These are phyloP conservation scores for Phylloscopus trochilus DNA, from an alignment of 2,113 vertebrate species.

Conservation along the genomic window DNA sequence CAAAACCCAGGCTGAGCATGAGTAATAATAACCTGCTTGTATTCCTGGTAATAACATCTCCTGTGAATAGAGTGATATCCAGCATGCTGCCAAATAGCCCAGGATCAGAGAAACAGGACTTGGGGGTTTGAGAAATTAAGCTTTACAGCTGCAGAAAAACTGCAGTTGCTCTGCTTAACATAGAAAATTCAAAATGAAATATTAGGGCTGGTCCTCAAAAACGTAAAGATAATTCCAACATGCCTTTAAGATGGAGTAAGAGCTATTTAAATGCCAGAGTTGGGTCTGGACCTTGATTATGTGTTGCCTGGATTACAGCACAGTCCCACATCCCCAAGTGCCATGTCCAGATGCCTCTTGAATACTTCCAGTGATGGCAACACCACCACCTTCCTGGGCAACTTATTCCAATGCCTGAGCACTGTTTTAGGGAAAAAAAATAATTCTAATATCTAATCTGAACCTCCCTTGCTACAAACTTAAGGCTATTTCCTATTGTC, in stretches of 20 bases:
- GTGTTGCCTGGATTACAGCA: neutral
- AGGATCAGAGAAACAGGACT: neutral
- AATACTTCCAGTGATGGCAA: neutral
- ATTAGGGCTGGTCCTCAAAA: neutral
- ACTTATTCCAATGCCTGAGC: neutral
- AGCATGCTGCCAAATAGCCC: neutral
- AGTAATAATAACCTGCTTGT: conserved; percentile 42
- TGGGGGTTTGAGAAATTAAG: neutral
- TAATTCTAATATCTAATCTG: neutral
- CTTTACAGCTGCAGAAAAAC: neutral
- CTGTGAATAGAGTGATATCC: neutral
- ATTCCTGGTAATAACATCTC: conserved; percentile 6
- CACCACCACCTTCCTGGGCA: neutral
- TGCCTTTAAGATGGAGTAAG: neutral
- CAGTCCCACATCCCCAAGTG: neutral
- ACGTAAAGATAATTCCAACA: neutral
- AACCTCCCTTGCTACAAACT: neutral
- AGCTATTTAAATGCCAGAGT: neutral
- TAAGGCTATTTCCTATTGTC: neutral
- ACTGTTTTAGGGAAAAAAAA: neutral
- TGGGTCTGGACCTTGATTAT: neutral
- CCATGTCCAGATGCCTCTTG: neutral
- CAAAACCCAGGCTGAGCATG: conserved; percentile 11
- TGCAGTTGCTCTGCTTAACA: neutral
- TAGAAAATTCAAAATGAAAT: neutral